These are phyloP conservation scores for Mionectes olivaceus DNA, from an alignment of 2,797 vertebrate species.

Conservation along the genomic window DNA sequence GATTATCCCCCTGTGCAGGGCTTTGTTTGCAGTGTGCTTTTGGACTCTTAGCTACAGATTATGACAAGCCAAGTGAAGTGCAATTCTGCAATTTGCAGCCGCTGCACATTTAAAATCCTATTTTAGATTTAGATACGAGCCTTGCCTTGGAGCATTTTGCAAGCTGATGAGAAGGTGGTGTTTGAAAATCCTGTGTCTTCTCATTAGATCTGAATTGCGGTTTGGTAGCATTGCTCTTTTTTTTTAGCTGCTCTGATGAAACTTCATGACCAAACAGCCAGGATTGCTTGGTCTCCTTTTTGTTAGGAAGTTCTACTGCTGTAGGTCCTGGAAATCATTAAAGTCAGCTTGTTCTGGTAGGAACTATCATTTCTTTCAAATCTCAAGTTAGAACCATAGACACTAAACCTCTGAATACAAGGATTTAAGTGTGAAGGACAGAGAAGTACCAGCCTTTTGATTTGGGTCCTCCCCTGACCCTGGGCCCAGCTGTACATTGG, in stretches of 20 bases:
- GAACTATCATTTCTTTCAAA: background rate
- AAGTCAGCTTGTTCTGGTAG: background rate
- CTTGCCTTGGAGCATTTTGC: background rate
- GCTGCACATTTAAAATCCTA: background rate
- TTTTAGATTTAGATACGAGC: background rate
- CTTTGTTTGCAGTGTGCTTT: slow-evolving; percentile 35
- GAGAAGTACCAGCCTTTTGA: background rate
- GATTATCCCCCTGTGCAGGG: background rate
- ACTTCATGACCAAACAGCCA: background rate
- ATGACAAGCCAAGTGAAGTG: slow-evolving; percentile 23
- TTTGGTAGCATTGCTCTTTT: background rate
- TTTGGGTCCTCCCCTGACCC: background rate
- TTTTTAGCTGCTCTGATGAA: background rate
- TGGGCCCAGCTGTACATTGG: background rate
- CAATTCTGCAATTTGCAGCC: slow-evolving; percentile 4
- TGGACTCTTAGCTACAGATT: slow-evolving; percentile 24
- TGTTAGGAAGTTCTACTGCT: background rate
- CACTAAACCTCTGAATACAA: background rate
- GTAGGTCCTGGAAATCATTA: background rate
- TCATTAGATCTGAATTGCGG: background rate
- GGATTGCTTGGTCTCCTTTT: background rate
- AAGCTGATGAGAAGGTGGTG: background rate
- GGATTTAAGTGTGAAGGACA: background rate
- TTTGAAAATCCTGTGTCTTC: background rate
- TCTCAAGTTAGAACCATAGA: background rate